Conservation (phyloP, 2,797 vertebrate species). For the Salmo trutta region DNA sequence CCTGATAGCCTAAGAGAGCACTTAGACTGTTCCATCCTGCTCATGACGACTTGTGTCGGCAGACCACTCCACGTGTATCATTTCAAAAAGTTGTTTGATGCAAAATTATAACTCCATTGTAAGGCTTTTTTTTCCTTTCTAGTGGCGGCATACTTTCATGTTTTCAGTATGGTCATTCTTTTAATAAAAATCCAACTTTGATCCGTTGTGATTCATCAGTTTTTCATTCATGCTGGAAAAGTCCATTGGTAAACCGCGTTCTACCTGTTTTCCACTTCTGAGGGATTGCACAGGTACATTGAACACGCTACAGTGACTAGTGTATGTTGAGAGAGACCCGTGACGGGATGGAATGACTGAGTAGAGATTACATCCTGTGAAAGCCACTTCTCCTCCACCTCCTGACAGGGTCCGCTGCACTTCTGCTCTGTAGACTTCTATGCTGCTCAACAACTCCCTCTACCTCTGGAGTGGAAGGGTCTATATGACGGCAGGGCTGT, state of each 20-base stretch:
- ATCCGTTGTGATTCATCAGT: neutral
- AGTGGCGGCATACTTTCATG: slow-evolving; percentile 61
- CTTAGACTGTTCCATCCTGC: slow-evolving; percentile 17
- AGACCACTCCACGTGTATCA: slow-evolving; percentile 49
- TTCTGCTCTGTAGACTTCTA: slow-evolving; percentile 63
- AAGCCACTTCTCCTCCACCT: slow-evolving; percentile 41
- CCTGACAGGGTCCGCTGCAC: slow-evolving; percentile 13
- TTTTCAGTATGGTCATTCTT: slow-evolving; percentile 73
- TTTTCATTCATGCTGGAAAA: neutral
- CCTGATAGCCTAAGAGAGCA: slow-evolving; percentile 48
- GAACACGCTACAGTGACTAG: neutral
- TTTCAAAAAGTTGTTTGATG: slow-evolving; percentile 75
- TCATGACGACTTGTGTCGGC: slow-evolving; percentile 36
- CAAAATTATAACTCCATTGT: slow-evolving; percentile 65
- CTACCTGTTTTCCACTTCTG: neutral
- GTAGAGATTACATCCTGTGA: slow-evolving; percentile 71
- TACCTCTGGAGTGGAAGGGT: neutral
- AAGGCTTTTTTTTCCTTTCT: slow-evolving; percentile 58
- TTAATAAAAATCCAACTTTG: slow-evolving; percentile 71
- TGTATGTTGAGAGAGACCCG: neutral
- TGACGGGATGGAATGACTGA: slow-evolving; percentile 61
- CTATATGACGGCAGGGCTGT: too few relatives aligned
- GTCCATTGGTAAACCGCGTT: neutral
- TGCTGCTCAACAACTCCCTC: slow-evolving; percentile 12
- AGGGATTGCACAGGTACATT: neutral